phyloP scores from a whole-genome alignment of 2,888 invertebrate genomes.

The Orchesellides sinensis region DNA sequence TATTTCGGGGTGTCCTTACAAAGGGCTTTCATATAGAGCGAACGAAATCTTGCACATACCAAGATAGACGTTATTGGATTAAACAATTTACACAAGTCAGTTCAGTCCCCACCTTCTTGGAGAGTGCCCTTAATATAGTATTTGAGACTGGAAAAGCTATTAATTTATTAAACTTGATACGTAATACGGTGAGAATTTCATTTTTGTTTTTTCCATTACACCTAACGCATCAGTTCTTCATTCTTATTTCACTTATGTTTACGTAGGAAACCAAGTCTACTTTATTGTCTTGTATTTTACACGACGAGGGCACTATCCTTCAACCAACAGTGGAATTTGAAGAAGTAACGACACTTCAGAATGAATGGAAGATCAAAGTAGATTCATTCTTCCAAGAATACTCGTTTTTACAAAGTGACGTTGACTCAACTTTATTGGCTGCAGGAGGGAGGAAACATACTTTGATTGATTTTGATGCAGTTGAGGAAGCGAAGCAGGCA shows the following conservation, averaged over 20 bases:
- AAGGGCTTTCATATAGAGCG: constrained; percentile 72
- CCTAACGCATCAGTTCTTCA: too few species aligned
- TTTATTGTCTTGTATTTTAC: constrained; percentile 22
- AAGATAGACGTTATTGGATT: constrained; percentile 72
- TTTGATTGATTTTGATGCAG: constrained; percentile 45
- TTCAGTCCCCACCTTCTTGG: constrained; percentile 68
- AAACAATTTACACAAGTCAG: constrained; percentile 69
- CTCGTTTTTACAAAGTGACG: constrained; percentile 48
- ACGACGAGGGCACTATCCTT: constrained; percentile 27
- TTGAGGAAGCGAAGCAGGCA: constrained; percentile 39
- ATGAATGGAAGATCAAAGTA: constrained; percentile 58
- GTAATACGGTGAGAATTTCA: constrained; percentile 46
- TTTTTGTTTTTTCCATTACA: neutral
- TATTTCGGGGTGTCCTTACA: constrained; percentile 69
- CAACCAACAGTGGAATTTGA: constrained; percentile 51
- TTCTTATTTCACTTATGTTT: neutral
- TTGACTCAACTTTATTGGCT: constrained; percentile 27
- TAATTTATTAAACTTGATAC: constrained; percentile 66
- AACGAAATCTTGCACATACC: constrained; percentile 28
- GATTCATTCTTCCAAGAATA: constrained; percentile 63
- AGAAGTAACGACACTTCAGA: constrained; percentile 37
- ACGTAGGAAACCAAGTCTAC: constrained; percentile 27
- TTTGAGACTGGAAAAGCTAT: constrained; percentile 73
- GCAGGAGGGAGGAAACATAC: constrained; percentile 10
- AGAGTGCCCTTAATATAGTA: constrained; percentile 54